These are phyloP conservation scores for Ischnus inquisitorius DNA, from an alignment of 2,888 invertebrate species.

Conservation along the genomic window DNA sequence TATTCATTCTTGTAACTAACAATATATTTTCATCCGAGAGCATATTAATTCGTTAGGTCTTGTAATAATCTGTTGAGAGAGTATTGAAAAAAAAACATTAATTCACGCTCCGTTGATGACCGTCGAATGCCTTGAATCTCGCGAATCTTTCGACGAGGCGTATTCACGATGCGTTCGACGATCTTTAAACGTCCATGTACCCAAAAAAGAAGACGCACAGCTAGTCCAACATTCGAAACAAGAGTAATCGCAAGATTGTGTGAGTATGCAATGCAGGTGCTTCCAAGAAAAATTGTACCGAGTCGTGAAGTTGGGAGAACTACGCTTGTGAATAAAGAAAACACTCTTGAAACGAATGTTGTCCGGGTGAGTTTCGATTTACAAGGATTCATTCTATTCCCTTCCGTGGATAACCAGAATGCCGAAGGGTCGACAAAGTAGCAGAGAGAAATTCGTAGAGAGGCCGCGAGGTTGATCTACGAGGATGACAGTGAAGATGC, in stretches of 20 bases:
- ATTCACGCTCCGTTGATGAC: background rate
- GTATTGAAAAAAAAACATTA: no score
- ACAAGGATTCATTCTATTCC: background rate
- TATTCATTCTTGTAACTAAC: no score
- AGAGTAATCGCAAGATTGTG: slow-evolving; percentile 19
- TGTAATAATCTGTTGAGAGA: no score
- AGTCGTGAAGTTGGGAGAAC: background rate
- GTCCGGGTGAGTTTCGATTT: slow-evolving; percentile 2
- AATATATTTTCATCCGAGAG: no score
- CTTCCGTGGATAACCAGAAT: background rate
- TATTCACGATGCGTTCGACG: background rate
- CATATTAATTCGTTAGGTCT: no score
- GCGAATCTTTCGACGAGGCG: background rate
- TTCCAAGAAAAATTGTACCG: background rate
- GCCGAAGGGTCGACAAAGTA: background rate
- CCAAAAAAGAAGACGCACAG: slow-evolving; percentile 62
- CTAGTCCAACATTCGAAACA: slow-evolving; percentile 27
- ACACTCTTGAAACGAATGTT: slow-evolving; percentile 10
- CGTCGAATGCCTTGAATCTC: slow-evolving; percentile 26
- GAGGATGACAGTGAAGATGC: background rate
- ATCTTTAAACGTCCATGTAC: slow-evolving; percentile 69
- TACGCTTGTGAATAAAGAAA: background rate
- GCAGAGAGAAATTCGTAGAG: slow-evolving; percentile 1
- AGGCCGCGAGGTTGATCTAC: slow-evolving; percentile 6
- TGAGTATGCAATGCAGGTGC: slow-evolving; percentile 11